Conservation (phyloP, 35 echinoderm and acorn worm genomes). For the Anneissia japonica region DNA sequence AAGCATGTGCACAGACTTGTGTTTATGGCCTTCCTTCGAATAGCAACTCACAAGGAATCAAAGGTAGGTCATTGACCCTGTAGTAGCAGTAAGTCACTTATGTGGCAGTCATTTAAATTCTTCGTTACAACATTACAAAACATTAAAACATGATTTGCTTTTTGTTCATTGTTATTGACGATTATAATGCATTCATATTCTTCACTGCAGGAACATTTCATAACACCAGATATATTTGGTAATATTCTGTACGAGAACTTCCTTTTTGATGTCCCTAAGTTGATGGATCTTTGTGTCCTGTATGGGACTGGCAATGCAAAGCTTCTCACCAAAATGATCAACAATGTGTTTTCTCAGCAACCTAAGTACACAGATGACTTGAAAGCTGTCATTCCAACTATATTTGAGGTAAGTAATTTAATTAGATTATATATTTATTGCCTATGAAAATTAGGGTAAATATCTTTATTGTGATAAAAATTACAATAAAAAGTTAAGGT, state of each 20-base stretch:
- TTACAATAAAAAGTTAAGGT: no score
- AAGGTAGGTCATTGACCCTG: slow-evolving; percentile 79
- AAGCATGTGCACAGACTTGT: slow-evolving; percentile 66
- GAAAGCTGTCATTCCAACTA: slow-evolving; percentile 36
- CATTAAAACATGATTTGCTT: not conserved
- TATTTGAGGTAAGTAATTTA: slow-evolving; percentile 45
- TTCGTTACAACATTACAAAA: no score
- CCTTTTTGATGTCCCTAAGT: slow-evolving; percentile 78
- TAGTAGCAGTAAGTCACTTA: no score
- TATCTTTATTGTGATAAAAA: no score
- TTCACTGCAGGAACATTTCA: slow-evolving; percentile 60
- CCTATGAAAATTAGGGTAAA: no score
- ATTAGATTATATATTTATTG: no score
- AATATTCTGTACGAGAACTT: slow-evolving; percentile 79
- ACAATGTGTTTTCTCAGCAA: slow-evolving; percentile 78
- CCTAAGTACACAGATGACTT: slow-evolving; percentile 73
- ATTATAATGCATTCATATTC: not conserved
- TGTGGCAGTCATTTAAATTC: no score
- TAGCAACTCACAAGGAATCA: slow-evolving; percentile 89
- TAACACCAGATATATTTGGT: slow-evolving; percentile 61
- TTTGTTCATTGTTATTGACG: not conserved
- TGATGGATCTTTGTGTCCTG: slow-evolving; percentile 74
- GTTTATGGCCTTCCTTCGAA: slow-evolving; percentile 79
- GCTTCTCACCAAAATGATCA: slow-evolving; percentile 70
- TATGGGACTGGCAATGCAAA: slow-evolving; percentile 69